These are phyloP conservation scores for Fregetta grallaria DNA, from an alignment of 2,113 vertebrate species.

Conservation along the genomic window DNA sequence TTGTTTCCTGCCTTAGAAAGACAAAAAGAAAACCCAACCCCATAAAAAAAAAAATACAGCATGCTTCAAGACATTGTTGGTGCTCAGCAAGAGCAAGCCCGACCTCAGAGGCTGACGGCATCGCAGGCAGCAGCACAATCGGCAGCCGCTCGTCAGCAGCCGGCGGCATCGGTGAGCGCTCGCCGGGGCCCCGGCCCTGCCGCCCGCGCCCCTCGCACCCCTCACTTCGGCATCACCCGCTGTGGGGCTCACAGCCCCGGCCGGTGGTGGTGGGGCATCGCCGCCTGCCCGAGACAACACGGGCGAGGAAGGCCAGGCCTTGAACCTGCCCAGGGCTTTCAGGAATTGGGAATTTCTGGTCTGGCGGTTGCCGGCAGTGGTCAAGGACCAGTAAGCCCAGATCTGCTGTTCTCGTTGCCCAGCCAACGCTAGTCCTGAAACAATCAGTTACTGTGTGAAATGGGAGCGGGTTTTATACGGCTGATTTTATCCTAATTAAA, in stretches of 20 bases:
- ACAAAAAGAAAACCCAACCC: background rate
- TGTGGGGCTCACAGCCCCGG: rapidly evolving
- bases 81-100: background rate
- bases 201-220: rapidly evolving
- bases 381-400: background rate
- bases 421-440: background rate
- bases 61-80: background rate
- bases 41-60: background rate
- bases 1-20: background rate
- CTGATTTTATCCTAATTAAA: background rate
- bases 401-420: rapidly evolving
- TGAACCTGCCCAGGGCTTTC: background rate
- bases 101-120: background rate
- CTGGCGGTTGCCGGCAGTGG: rapidly evolving
- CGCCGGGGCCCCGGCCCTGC: rapidly evolving
- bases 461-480: rapidly evolving
- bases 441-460: background rate
- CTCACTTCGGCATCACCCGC: rapidly evolving
- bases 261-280: background rate
- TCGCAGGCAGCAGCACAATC: background rate
- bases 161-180: rapidly evolving
- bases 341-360: background rate
- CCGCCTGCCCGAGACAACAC: rapidly evolving
- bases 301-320: background rate
- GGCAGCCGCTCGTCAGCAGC: background rate